Conservation (phyloP, 2,888 invertebrate genomes). For the Cosmorhoe ocellata region DNA sequence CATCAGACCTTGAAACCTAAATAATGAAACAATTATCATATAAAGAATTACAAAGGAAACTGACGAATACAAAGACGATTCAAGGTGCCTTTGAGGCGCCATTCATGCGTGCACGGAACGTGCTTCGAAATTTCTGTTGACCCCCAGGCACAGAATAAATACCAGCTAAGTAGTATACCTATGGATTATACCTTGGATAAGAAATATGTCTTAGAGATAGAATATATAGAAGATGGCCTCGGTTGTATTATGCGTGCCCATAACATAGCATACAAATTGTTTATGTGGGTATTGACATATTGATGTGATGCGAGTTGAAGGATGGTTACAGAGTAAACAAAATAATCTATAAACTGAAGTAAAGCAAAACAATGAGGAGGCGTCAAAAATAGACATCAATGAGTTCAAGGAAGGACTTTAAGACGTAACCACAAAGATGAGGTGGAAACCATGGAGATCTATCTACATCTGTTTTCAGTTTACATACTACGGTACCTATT, state of each 20-base stretch:
- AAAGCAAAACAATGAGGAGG: constrained; percentile 8
- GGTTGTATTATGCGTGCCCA: constrained; percentile 47
- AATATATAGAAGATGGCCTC: constrained; percentile 10
- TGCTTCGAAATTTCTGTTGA: constrained; percentile 58
- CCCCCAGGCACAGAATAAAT: constrained; percentile 22
- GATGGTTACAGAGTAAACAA: constrained; percentile 22
- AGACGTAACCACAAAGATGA: neutral
- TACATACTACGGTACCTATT: too few relatives aligned
- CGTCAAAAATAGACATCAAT: neutral
- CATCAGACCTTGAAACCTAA: constrained; percentile 42
- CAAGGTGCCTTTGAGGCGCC: constrained; percentile 69
- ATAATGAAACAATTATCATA: constrained; percentile 50
- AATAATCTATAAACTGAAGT: neutral
- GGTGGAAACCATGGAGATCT: too few relatives aligned
- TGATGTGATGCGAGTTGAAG: constrained; percentile 30
- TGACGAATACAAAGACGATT: constrained; percentile 52
- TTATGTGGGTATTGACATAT: constrained; percentile 37
- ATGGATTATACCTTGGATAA: neutral
- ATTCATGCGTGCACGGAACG: constrained; percentile 55
- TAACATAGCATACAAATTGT: constrained; percentile 37
- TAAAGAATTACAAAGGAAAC: constrained; percentile 51
- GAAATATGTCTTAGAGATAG: neutral
- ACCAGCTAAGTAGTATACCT: neutral
- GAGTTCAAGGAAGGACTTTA: constrained; percentile 10
- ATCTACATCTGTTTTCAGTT: too few relatives aligned